Percentiles rank a stretch among this genome's conserved stretches.
phyloP scores from a whole-genome alignment of 2,888 invertebrate species.

The Agonopterix alstromeriana region DNA sequence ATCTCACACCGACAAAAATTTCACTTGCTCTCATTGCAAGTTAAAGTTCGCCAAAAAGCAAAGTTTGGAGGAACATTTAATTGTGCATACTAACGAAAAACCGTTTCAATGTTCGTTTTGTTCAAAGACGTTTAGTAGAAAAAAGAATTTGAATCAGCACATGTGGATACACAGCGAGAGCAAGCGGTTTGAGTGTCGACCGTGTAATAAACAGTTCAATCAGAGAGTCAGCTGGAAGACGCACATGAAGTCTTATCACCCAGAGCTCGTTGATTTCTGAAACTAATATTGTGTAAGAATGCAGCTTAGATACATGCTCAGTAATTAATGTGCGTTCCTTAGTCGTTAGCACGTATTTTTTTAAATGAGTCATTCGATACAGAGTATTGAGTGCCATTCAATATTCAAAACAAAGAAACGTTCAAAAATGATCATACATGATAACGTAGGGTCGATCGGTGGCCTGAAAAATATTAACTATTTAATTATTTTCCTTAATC shows the following conservation, averaged over 20 bases:
- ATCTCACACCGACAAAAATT: constrained; percentile 26
- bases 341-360: too few relatives aligned
- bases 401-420: too few relatives aligned
- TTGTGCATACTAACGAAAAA: constrained; percentile 49
- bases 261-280: constrained; percentile 30
- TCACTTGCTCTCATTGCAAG: constrained; percentile 24
- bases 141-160: constrained; percentile 30
- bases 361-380: too few relatives aligned
- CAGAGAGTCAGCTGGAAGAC: constrained; percentile 44
- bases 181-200: constrained; percentile 28
- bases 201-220: constrained; percentile 36
- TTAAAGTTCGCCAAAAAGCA: constrained; percentile 46
- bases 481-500: too few relatives aligned
- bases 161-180: constrained; percentile 35
- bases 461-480: too few relatives aligned
- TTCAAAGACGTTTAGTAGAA: constrained; percentile 32
- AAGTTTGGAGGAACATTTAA: constrained; percentile 43
- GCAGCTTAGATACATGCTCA: neutral
- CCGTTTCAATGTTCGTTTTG: constrained; percentile 48
- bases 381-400: too few relatives aligned
- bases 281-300: neutral
- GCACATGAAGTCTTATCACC: constrained; percentile 56
- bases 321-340: too few relatives aligned
- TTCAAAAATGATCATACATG: too few relatives aligned
- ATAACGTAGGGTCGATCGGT: too few relatives aligned